These are phyloP conservation scores for Labeo rohita DNA, from an alignment of 2,113 vertebrate species.

Conservation along the genomic window DNA sequence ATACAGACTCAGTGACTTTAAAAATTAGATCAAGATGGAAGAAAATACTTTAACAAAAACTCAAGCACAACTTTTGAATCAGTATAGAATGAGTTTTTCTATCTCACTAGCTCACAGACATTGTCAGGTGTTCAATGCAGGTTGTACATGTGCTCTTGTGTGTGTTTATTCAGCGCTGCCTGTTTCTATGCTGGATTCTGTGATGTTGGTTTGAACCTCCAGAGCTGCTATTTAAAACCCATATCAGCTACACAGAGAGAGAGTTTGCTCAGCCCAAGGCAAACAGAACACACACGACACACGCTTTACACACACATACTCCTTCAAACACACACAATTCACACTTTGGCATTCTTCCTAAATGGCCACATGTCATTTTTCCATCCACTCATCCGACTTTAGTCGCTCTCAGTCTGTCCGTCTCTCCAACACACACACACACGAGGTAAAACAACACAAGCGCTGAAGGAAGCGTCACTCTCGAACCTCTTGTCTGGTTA, in stretches of 20 bases:
- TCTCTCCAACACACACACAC: neutral
- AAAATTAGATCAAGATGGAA: neutral
- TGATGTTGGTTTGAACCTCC: conserved; percentile 32
- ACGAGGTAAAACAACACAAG: neutral
- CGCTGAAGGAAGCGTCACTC: neutral
- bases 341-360: conserved; percentile 29
- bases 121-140: neutral
- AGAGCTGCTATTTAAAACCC: conserved; percentile 47
- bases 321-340: conserved; percentile 27
- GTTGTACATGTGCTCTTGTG: neutral
- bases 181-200: conserved; percentile 22
- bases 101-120: neutral
- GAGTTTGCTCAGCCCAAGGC: conserved; percentile 42
- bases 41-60: neutral
- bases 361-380: conserved; percentile 46
- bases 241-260: conserved; percentile 30
- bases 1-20: neutral
- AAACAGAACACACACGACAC: neutral
- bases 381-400: conserved; percentile 23
- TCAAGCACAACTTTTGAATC: neutral
- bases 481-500: conserved; percentile 23
- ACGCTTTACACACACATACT: neutral
- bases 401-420: conserved; percentile 27
- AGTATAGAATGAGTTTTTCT: neutral
- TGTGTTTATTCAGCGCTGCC: conserved; percentile 1